Base-by-base conservation (phyloP, 1,140 invertebrate genomes). In the Lepidurus couesii region DNA sequence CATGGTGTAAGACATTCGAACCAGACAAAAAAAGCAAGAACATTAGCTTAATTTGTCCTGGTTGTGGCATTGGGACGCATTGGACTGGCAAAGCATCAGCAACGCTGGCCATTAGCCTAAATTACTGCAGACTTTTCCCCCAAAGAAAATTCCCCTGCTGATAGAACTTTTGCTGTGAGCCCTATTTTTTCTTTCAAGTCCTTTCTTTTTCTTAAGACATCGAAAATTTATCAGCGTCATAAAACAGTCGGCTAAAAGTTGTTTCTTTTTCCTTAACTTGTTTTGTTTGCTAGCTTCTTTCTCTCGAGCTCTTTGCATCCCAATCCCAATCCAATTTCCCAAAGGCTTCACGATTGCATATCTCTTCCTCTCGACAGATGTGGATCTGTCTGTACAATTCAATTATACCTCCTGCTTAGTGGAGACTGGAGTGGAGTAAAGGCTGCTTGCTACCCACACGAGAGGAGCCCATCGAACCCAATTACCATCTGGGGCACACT, bases 171-270 rank as follows among this genome's bases (percentile, higher is more conserved):
- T 65, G 53, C 53, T 9, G 16, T 65, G 53, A 65, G 53, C 53
- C 53, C 53, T 65, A 65, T 65, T 65, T 65, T 65, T 21, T 21
- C 53, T 21, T 65, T 65, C 9, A 21, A 21, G 53, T 65, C 16
- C 7, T 13, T 65, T 65, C 16, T 65, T 65, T 34, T 34, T 34
- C 34, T 21, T 65, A 65, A 16, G 21, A 21, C 53, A 65, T 21
- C 13, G 53, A 65, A 65, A 65, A 65, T 65, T 65, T 65, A 65
- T 65, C 53, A 65, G 53, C 53, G 53, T 65, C 53, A 65, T 65
- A 65, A 65, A 65, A 65, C 53, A 65, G 53, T 65, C 53, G 53
- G 53, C 53, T 65, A 21, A 65, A 65, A 65, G 53, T 65, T 65
- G 53, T 65, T 65, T n/a, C 53, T 65, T 65, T 65, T 65, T 16